Base-by-base conservation (phyloP, 2,888 invertebrate genomes). In the Holacanthella duospinosa region DNA sequence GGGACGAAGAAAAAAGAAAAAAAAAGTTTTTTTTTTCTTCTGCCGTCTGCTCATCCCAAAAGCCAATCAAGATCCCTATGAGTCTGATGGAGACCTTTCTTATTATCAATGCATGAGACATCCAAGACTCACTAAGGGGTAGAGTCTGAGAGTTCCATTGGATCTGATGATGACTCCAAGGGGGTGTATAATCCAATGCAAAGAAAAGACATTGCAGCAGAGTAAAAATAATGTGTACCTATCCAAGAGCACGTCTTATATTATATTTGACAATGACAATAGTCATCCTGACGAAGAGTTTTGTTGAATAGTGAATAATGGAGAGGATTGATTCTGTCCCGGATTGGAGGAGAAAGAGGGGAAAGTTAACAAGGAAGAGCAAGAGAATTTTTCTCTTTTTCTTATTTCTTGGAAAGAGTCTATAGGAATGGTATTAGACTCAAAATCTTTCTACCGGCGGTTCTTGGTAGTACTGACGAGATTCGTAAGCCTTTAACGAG, bases 261-360 rank as follows among this genome's bases (percentile, higher is more conserved):
- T 36, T 36, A 9, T 36, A 9, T 16, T 36, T 36, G 36, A 21
- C 12, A 48, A 48, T 21, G 48, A 48, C 48, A 48, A 48, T 48
- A 21, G 48, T 21, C 19, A 9, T 4, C 21, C 48, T 48, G 12
- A 9, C 19, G 19, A 4, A 48, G 48, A 21, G 36, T 36, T 16
- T 16, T 36, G 9, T 36, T 36, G 36, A 36, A 36, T 36, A 36
- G 19, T 48, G 48, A 48, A 48, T 48, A 48, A 48, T 48, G 21
- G 48, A 48, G 48, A 48, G 48, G 48, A 48, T 48, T 48, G 48
- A 48, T 48, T 48, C 48, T 48, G 19, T 48, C 48, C 48, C 48
- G 12, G 19, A 48, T 9, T 48, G 21, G n/a, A 36, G 36, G 36
- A 9, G 21, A 48, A 21, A 21, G 48, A 21, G 21, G 48, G 12